A percentile compares a stretch with the other conserved stretches of the same genome.
Evolutionary conservation across 2,113 vertebrate genomes (phyloP).

Genomic region (Aegithalos caudatus): DNA sequence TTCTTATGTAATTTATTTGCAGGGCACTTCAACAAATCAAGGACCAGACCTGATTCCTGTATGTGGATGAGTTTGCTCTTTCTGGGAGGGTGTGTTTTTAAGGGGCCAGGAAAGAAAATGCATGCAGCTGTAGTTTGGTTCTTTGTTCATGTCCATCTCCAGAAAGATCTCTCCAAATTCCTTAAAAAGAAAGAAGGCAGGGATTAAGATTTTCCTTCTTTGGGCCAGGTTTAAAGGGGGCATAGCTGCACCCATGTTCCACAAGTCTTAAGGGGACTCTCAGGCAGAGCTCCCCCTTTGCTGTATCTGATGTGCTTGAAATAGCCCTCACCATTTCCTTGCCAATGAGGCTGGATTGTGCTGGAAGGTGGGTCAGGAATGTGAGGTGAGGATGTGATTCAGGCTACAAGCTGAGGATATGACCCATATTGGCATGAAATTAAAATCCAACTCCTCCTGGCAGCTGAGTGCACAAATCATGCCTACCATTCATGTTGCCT

Average conservation of each 20-base stretch:
- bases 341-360: neutral
- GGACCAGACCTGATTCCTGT: neutral
- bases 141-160: neutral
- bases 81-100: neutral
- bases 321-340: neutral
- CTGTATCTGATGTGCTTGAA: neutral
- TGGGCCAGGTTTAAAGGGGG: neutral
- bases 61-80: neutral
- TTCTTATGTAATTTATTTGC: constrained; percentile 36
- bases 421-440: neutral
- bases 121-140: neutral
- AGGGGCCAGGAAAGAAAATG: neutral
- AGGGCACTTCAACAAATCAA: neutral
- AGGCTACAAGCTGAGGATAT: neutral
- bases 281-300: neutral
- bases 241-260: neutral
- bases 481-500: neutral
- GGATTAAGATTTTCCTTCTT: neutral
- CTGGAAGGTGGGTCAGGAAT: neutral
- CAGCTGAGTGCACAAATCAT: neutral
- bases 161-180: neutral
- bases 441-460: neutral
- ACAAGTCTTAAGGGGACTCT: accelerated
- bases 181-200: neutral
- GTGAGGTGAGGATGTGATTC: neutral